Evolutionary conservation across 2,113 vertebrate species (phyloP), one percentile per base, ranked within the genome.

Genomic region (Mesembrinibis cayennensis): DNA sequence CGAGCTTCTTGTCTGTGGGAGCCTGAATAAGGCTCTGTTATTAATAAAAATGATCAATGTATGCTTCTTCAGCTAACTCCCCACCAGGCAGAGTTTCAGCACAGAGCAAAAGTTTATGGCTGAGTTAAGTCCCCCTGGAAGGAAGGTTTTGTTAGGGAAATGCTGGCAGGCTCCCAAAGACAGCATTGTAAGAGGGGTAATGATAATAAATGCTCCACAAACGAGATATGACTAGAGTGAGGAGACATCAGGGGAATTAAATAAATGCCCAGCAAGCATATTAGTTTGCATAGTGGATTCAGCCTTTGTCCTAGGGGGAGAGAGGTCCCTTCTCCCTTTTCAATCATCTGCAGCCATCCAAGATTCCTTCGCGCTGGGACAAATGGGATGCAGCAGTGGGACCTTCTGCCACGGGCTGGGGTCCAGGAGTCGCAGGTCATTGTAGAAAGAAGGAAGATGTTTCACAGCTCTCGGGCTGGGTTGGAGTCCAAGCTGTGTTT

Each of bases 111-210:
- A 96, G 89, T 93, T 96, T 94, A 94, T 50, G 62, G 91, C 82
- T 90, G 94, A 90, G 78, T 85, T 38, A 88, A 93, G 65, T 88
- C 66, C 82, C 82, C 58, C 61, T 94, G 87, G 93, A 94, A 95
- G 55, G 89, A 93, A 87, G 94, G 59, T 95, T 96, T 96, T 96
- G 95, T 94, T 91, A 85, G 93, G 89, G 74, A 94, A 94, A 74
- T n/a, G 82, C 91, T 97, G 96, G 96, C 96, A 95, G 87, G 74
- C 42, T 94, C 91, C 95, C 96, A 96, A 91, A 80, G 79, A 87
- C 13, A 97, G 91, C 91, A 93, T 40, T 95, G 87, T 34, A 53
- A 94, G 83, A 96, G 92, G 87, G 67, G 55, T 94, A 96, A 95
- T 73, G 94, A 82, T 88, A 94, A 95, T 91, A 97, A 94, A 96